A percentile compares a stretch with the other conserved stretches of the same genome.
Evolutionary conservation across 2,888 invertebrate genomes (phyloP).

Genomic region (Perdita meconis): DNA sequence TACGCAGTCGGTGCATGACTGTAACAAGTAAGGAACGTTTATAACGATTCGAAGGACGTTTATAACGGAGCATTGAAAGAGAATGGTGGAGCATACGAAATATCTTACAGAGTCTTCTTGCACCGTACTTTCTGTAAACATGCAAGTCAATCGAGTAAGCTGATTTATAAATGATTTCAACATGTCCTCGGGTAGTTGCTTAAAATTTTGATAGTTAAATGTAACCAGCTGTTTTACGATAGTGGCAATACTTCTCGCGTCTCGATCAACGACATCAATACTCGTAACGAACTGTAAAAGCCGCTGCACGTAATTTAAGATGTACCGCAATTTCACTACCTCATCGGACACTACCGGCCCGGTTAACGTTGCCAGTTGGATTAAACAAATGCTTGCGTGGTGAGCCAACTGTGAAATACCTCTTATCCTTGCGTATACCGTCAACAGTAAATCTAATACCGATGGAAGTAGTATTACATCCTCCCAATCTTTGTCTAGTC

Average conservation of each 20-base stretch:
- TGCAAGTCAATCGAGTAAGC: conserved; percentile 87
- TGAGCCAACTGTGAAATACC: conserved; percentile 90
- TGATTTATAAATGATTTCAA: conserved; percentile 87
- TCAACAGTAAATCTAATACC: conserved; percentile 90
- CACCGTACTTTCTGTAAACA: conserved; percentile 88
- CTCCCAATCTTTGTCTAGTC: conserved; percentile 89
- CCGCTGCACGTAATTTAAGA: conserved; percentile 86
- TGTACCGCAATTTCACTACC: conserved; percentile 85
- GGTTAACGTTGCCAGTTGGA: conserved; percentile 90
- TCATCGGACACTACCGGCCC: conserved; percentile 86
- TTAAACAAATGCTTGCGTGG: conserved; percentile 92
- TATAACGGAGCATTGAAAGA: neutral
- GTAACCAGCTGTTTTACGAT: conserved; percentile 88
- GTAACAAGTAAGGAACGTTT: conserved; percentile 52
- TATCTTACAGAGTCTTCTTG: conserved; percentile 88
- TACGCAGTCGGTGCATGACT: conserved; percentile 85
- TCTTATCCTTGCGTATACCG: conserved; percentile 93
- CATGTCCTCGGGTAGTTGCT: conserved; percentile 84
- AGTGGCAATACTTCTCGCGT: conserved; percentile 89
- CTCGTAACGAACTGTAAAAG: conserved; percentile 87
- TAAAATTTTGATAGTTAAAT: conserved; percentile 85
- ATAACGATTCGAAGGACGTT: no score
- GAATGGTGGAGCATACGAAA: no score
- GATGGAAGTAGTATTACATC: conserved; percentile 91
- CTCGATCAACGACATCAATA: conserved; percentile 87